Percentiles rank a stretch among this genome's conserved stretches.
These are phyloP conservation scores for Calliphora vicina DNA, from an alignment of 1,140 invertebrate species.

Conservation along the genomic window DNA sequence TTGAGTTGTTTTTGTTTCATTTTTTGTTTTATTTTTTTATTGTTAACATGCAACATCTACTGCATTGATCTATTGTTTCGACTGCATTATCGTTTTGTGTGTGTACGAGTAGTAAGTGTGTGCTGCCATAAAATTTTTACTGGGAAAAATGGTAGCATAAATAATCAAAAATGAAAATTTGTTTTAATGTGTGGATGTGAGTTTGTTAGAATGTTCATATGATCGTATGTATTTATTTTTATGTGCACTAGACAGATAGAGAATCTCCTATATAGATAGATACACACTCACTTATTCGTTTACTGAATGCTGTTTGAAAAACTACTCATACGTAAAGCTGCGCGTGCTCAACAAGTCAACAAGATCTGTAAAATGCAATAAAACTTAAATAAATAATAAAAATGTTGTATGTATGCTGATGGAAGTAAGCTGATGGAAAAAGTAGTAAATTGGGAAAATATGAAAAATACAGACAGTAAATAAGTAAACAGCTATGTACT, in stretches of 20 bases:
- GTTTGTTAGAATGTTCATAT: too few species aligned
- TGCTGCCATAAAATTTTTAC: background rate
- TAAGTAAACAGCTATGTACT: too few species aligned
- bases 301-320: background rate
- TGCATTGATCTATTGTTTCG: background rate
- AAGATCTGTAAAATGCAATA: background rate
- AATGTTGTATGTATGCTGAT: background rate
- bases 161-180: background rate
- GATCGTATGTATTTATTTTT: background rate
- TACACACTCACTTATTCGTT: background rate
- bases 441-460: background rate
- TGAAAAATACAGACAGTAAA: too few species aligned
- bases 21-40: background rate
- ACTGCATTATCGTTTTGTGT: background rate
- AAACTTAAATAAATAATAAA: background rate
- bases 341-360: conserved; percentile 28
- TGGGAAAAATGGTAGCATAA: background rate
- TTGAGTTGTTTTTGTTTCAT: background rate
- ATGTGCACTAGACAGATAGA: background rate
- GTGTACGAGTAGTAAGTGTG: background rate
- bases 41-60: background rate
- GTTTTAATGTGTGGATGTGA: background rate
- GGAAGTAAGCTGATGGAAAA: background rate
- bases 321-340: background rate
- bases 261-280: background rate